These are phyloP conservation scores for Furnarius figulus DNA, from an alignment of 2,113 vertebrate species.

Conservation along the genomic window DNA sequence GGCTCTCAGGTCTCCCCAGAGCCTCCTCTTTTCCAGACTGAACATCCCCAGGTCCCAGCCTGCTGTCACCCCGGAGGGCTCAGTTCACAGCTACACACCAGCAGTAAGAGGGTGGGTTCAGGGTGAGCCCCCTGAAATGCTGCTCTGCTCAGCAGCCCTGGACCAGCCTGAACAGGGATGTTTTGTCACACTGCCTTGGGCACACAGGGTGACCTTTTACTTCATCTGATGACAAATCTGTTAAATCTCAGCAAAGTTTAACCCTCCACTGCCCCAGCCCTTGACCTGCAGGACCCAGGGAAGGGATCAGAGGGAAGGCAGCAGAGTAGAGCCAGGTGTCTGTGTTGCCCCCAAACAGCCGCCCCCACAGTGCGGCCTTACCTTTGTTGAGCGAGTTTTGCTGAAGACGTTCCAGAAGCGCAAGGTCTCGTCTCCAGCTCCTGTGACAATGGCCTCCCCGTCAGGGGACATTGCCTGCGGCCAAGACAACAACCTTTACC, in stretches of 20 bases:
- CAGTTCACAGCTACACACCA: neutral
- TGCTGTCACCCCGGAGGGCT: neutral
- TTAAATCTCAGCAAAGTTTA: neutral
- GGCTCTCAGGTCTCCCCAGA: neutral
- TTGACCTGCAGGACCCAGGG: neutral
- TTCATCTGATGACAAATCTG: neutral
- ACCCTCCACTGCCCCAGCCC: neutral
- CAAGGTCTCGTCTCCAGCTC: constrained; percentile 95
- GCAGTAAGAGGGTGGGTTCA: too few relatives aligned
- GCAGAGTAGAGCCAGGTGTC: neutral
- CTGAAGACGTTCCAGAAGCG: constrained; percentile 99
- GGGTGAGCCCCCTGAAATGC: fast-evolving
- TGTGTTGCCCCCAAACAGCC: neutral
- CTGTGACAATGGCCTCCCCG: constrained; percentile 97
- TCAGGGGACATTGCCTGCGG: constrained; percentile 96
- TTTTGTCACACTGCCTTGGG: neutral
- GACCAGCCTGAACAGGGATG: neutral
- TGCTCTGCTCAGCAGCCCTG: neutral
- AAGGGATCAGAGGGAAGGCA: neutral
- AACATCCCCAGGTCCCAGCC: neutral
- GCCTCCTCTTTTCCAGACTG: neutral
- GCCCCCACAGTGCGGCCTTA: constrained; percentile 16
- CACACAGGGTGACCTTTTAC: neutral
- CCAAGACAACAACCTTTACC: neutral
- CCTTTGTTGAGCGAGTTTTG: constrained; percentile 98